Base-by-base conservation (phyloP, 2,113 vertebrate species). In the Chroicocephalus ridibundus region DNA sequence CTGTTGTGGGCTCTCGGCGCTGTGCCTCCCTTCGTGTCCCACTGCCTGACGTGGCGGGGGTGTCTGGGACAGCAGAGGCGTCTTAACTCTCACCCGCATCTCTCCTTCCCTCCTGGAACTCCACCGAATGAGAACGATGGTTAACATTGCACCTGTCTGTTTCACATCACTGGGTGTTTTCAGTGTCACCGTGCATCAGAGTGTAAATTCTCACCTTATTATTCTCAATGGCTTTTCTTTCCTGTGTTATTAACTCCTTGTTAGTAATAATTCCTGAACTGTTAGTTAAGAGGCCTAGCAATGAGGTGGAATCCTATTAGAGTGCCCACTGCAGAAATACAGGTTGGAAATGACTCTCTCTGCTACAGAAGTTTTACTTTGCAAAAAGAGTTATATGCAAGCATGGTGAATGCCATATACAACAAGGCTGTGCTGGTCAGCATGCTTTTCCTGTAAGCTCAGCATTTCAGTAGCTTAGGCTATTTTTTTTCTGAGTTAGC, bases 11-110 rank as follows among this genome's bases (percentile, higher is more conserved):
- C 1, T 1, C 29, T 27, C 5, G 6, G 62, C 15, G 47, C 54
- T 2, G 29, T 1, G 65, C 29, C 57, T 4, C 32, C 31, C 27
- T 4, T 2, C 6, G 22, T 1, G 55, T 11, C 34, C 76, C 25
- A 0, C 34, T 13, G 82, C 49, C 65, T 8, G 52, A 4, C 8
- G 42, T 36, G 44, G 55, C 36, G 22, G 40, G 47, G 5, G 11
- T 0, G 2, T 3, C 47, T 11, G 49, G 61, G 57, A 29, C 34
- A 17, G 46, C 25, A 13, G 65, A 5, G 21, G 5, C 20, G 1
- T 11, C 29, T 11, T 7, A 15, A 0, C n/a, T 64, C n/a, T 3
- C 1, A 0, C 26, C 0, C 4, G 27, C 47, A 0, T 10, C 38
- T 32, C 69, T 51, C 40, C 24, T 69, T 31, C 29, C 40, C 72